phyloP scores from a whole-genome alignment of 2,797 vertebrate species.

The Emydoidea blandingii region DNA sequence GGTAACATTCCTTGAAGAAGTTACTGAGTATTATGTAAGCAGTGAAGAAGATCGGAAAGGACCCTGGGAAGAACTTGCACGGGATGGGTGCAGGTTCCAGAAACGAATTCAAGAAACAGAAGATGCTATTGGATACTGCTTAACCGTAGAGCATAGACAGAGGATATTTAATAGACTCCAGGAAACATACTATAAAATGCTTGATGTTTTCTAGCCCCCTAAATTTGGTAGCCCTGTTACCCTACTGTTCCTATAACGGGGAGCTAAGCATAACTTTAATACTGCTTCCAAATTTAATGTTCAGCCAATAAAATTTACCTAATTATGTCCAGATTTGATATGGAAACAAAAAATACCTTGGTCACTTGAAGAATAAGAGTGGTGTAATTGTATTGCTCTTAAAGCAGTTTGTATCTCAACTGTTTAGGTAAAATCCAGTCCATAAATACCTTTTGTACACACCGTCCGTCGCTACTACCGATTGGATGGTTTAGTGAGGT shows the following conservation, averaged over 20 bases:
- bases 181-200: background rate
- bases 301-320: background rate
- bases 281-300: background rate
- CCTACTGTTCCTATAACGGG: background rate
- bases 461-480: too few relatives aligned
- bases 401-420: slow-evolving; percentile 16
- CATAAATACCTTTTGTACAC: slow-evolving; percentile 12
- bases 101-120: slow-evolving; percentile 92
- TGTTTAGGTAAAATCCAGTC: slow-evolving; percentile 40
- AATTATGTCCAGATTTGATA: background rate
- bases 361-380: background rate
- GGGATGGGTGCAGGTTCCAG: slow-evolving; percentile 92
- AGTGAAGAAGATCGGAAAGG: slow-evolving; percentile 90
- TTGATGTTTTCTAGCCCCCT: slow-evolving; percentile 53
- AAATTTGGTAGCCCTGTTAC: background rate
- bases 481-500: too few relatives aligned
- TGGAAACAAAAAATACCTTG: background rate
- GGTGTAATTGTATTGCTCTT: slow-evolving; percentile 33
- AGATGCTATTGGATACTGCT: slow-evolving; percentile 88
- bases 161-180: slow-evolving; percentile 79
- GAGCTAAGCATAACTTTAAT: slow-evolving; percentile 20
- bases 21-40: slow-evolving; percentile 92
- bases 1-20: slow-evolving; percentile 93
- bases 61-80: slow-evolving; percentile 94
- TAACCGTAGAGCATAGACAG: slow-evolving; percentile 85